A percentile compares a stretch with the other conserved stretches of the same genome.
Evolutionary conservation across 2,113 vertebrate species (phyloP).

Genomic region (Burhinus bistriatus): DNA sequence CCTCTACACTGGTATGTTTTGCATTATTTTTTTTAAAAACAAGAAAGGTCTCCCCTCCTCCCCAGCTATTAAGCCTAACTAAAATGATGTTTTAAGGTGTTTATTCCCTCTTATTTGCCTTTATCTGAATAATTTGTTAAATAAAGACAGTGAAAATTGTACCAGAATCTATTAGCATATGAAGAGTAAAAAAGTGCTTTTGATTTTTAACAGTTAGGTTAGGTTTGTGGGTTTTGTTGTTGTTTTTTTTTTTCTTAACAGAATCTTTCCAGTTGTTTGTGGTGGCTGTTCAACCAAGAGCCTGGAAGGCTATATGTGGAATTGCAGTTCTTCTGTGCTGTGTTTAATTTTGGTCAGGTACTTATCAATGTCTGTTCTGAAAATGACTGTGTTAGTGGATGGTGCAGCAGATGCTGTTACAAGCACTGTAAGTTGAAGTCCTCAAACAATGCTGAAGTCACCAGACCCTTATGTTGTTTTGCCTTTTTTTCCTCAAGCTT

Average conservation of each 20-base stretch:
- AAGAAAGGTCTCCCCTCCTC: not conserved
- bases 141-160: not conserved
- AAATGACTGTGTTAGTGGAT: not conserved
- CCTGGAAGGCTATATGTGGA: constrained; percentile 91
- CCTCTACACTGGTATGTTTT: not conserved
- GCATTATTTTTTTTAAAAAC: not conserved
- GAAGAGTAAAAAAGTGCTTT: not conserved
- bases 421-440: not conserved
- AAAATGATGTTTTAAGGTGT: not conserved
- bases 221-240: not conserved
- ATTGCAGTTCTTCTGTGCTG: constrained; percentile 94
- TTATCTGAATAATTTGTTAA: not conserved
- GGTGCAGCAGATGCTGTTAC: not conserved
- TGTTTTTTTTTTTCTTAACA: constrained; percentile 57
- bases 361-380: not conserved
- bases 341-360: constrained; percentile 96
- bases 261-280: constrained; percentile 93
- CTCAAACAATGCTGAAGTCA: not conserved
- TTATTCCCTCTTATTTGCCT: constrained; percentile 15
- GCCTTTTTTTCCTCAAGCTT: not conserved
- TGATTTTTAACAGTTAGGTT: not conserved
- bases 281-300: constrained; percentile 88
- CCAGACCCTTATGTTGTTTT: not conserved
- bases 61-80: not conserved
- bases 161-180: not conserved